phyloP scores from a whole-genome alignment of 2,113 vertebrate genomes.

The Amphiprion percula region DNA sequence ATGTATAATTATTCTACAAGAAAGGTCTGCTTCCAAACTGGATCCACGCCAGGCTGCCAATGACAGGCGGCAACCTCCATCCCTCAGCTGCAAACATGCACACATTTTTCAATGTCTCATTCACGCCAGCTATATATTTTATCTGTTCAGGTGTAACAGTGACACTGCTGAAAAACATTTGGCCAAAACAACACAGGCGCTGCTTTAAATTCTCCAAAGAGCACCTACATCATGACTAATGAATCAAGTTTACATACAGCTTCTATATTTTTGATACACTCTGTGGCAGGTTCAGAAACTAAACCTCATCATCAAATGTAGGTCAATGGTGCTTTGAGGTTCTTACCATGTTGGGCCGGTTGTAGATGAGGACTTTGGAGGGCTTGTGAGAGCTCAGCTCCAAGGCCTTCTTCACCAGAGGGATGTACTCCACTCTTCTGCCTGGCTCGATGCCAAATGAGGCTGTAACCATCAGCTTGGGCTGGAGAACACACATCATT shows the following conservation, averaged over 20 bases:
- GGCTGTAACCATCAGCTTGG: conserved; percentile 93
- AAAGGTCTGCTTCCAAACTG: too few relatives aligned
- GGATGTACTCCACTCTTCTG: conserved; percentile 91
- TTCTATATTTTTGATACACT: not conserved
- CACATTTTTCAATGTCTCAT: not conserved
- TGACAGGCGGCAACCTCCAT: too few relatives aligned
- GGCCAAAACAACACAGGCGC: too few relatives aligned
- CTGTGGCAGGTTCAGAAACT: not conserved
- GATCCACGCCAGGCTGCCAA: too few relatives aligned
- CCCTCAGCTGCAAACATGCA: too few relatives aligned
- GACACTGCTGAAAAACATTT: not conserved
- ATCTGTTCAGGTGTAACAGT: not conserved
- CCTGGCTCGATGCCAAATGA: conserved; percentile 96
- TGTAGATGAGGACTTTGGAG: conserved; percentile 92
- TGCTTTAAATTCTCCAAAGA: not conserved
- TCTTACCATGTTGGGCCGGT: conserved; percentile 90
- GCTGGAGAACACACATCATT: conserved; percentile 79
- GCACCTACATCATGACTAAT: not conserved
- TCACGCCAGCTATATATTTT: not conserved
- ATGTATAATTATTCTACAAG: too few relatives aligned
- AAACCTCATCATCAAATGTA: not conserved
- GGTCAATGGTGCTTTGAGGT: not conserved
- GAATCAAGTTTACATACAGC: not conserved
- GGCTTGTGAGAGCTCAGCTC: conserved; percentile 87
- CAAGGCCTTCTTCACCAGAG: conserved; percentile 92